phyloP scores from a whole-genome alignment of 2,888 invertebrate genomes.

The Corbicula japonica region DNA sequence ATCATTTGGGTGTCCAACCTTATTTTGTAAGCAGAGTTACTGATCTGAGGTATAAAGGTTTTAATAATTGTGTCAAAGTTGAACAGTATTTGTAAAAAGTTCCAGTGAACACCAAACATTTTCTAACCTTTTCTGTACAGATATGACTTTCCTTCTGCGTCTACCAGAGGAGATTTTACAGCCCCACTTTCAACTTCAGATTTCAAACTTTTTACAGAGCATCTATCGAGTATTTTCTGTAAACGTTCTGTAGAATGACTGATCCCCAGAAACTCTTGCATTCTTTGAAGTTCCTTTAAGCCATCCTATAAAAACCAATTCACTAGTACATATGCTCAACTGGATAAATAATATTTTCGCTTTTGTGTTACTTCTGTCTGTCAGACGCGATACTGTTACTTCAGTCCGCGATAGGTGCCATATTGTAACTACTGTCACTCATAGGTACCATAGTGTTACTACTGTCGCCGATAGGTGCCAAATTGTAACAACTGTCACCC shows the following conservation, averaged over 20 bases:
- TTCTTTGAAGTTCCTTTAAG: slow-evolving; percentile 12
- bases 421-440: background rate
- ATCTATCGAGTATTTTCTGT: slow-evolving; percentile 6
- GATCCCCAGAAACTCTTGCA: slow-evolving; percentile 8
- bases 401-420: background rate
- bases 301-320: slow-evolving; percentile 22
- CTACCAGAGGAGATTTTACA: background rate
- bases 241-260: slow-evolving; percentile 5
- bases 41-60: too few species aligned
- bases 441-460: background rate
- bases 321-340: too few species aligned
- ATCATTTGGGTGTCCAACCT: too few species aligned
- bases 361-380: background rate
- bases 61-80: too few species aligned
- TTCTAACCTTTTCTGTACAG: slow-evolving; percentile 28
- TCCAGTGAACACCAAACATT: too few species aligned
- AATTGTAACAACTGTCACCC: too few species aligned
- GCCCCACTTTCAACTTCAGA: background rate
- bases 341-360: background rate
- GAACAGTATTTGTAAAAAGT: too few species aligned
- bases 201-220: slow-evolving; percentile 1
- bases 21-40: too few species aligned
- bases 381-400: background rate
- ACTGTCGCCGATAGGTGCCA: background rate
- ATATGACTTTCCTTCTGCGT: slow-evolving; percentile 2